A percentile compares a stretch with the other conserved stretches of the same genome.
Conservation (phyloP, 2,888 invertebrate species). For the Lordiphosa andalusiaca region DNA sequence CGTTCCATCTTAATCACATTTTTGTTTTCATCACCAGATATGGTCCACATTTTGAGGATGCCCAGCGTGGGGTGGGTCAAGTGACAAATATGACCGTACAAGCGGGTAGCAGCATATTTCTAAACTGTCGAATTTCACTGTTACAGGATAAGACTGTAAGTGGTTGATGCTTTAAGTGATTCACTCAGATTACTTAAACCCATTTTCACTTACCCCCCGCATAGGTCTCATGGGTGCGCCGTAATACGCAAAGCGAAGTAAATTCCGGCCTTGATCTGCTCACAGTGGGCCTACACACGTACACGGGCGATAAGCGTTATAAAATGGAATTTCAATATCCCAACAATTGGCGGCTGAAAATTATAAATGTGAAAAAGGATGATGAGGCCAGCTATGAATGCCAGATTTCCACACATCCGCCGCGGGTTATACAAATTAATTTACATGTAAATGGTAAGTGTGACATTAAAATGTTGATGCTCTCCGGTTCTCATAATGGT, state of each 20-base stretch:
- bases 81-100: slow-evolving; percentile 87
- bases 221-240: slow-evolving; percentile 87
- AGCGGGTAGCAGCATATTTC: slow-evolving; percentile 86
- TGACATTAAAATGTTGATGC: not conserved
- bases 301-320: slow-evolving; percentile 85
- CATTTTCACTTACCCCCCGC: too few species aligned
- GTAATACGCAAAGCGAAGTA: slow-evolving; percentile 82
- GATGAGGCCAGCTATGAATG: slow-evolving; percentile 82
- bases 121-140: slow-evolving; percentile 88
- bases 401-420: slow-evolving; percentile 82
- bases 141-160: slow-evolving; percentile 89
- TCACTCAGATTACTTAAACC: not conserved
- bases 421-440: slow-evolving; percentile 81
- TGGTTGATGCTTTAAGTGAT: slow-evolving; percentile 24
- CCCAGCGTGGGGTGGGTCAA: slow-evolving; percentile 82
- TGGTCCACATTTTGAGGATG: slow-evolving; percentile 86
- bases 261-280: slow-evolving; percentile 84
- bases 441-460: slow-evolving; percentile 81
- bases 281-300: slow-evolving; percentile 85
- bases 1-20: not conserved
- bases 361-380: slow-evolving; percentile 81
- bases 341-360: slow-evolving; percentile 83
- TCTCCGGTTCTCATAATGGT: not conserved
- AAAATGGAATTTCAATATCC: slow-evolving; percentile 82
- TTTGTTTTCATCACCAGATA: slow-evolving; percentile 80